Conservation (phyloP, 2,888 invertebrate species). For the Horisme vitalbata region DNA sequence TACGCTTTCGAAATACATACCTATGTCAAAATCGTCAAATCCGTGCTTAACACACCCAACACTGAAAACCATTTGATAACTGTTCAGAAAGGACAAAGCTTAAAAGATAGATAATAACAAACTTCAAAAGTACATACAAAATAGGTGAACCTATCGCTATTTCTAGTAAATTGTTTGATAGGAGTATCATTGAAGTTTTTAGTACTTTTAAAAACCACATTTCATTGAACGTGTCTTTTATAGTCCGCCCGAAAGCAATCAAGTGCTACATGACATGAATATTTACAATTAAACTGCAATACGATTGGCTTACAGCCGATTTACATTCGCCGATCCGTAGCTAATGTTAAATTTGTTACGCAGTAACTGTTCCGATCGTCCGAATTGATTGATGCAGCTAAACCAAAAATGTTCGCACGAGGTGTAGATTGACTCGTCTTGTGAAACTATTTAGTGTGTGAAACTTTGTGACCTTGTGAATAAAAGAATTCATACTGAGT, state of each 20-base stretch:
- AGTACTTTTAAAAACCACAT: background rate
- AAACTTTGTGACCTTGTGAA: conserved; percentile 35
- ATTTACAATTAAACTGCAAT: conserved; percentile 33
- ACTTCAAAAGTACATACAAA: too few relatives aligned
- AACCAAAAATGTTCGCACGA: conserved; percentile 70
- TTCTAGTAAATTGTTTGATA: background rate
- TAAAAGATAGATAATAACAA: too few relatives aligned
- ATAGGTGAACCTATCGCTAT: too few relatives aligned
- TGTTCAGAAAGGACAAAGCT: too few relatives aligned
- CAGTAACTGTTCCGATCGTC: conserved; percentile 40
- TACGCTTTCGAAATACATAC: too few relatives aligned
- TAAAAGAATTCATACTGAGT: conserved; percentile 39
- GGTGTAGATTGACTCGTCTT: conserved; percentile 64
- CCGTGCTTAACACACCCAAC: too few relatives aligned
- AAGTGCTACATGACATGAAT: conserved; percentile 46
- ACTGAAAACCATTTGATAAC: too few relatives aligned
- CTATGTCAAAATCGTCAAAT: too few relatives aligned
- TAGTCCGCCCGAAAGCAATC: conserved; percentile 42
- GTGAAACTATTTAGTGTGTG: conserved; percentile 38
- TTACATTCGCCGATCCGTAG: conserved; percentile 40
- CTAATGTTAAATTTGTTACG: conserved; percentile 52
- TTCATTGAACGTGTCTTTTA: conserved; percentile 21
- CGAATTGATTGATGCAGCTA: conserved; percentile 43
- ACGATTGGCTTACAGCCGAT: conserved; percentile 32
- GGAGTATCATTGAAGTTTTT: too few relatives aligned